Percentiles rank a stretch among this genome's conserved stretches.
These are phyloP conservation scores for Tenualosa thibaudeaui DNA, from an alignment of 2,797 vertebrate species.

Conservation along the genomic window DNA sequence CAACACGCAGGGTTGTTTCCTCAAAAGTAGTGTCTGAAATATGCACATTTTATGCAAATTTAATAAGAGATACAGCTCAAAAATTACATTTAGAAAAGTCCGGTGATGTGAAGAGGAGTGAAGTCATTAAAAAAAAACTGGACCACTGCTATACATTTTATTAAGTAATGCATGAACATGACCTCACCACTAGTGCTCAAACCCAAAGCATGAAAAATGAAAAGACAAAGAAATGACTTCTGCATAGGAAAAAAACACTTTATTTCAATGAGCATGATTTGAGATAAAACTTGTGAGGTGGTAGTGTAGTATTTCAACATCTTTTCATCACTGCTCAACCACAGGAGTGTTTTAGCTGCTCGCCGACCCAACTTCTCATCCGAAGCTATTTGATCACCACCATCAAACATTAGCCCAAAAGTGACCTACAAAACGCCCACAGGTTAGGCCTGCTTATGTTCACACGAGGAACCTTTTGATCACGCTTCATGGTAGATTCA, in stretches of 20 bases:
- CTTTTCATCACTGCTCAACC: background rate
- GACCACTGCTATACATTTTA: background rate
- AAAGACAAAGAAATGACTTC: background rate
- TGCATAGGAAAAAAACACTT: background rate
- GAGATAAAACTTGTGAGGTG: background rate
- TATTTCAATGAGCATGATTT: background rate
- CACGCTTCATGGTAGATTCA: background rate
- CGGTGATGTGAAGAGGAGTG: no score
- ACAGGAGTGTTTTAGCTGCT: background rate
- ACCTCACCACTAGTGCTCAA: background rate
- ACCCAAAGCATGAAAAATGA: background rate
- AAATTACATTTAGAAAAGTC: no score
- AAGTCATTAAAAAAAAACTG: no score
- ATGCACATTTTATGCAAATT: no score
- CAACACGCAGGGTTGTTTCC: no score
- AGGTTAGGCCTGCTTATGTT: constrained; percentile 21
- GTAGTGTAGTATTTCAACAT: background rate
- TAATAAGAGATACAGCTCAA: no score
- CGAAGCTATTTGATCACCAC: background rate
- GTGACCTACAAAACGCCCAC: background rate
- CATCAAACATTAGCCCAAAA: constrained; percentile 4
- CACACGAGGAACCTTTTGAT: constrained; percentile 11
- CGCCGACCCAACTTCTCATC: background rate
- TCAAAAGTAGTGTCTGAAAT: no score
- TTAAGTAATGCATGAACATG: background rate